phyloP scores from a whole-genome alignment of 1,140 invertebrate genomes.

The Leucophenga varia region DNA sequence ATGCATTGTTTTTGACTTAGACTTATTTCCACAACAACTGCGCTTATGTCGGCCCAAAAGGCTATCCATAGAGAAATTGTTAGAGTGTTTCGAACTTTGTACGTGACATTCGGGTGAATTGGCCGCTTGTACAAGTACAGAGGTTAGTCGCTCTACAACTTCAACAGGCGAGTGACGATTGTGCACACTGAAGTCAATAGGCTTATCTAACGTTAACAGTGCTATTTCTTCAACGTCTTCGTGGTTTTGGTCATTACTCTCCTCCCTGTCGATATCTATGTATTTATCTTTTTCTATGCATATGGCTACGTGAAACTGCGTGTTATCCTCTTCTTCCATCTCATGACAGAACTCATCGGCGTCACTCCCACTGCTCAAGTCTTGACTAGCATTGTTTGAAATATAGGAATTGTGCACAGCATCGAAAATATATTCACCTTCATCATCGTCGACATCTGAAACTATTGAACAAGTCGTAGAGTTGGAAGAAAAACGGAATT shows the following conservation, averaged over 20 bases:
- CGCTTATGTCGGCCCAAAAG: conserved; percentile 42
- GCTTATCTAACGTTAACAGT: conserved; percentile 24
- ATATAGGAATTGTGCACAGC: conserved; percentile 40
- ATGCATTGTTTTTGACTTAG: conserved; percentile 21
- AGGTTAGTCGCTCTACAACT: neutral
- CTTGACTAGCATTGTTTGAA: conserved; percentile 43
- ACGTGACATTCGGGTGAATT: conserved; percentile 17
- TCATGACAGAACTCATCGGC: conserved; percentile 21
- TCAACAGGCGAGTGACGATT: conserved; percentile 27
- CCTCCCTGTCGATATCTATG: conserved; percentile 7
- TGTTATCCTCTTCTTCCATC: conserved; percentile 19
- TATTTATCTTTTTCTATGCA: conserved; percentile 31
- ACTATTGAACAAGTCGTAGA: conserved; percentile 3
- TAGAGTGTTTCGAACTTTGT: conserved; percentile 2
- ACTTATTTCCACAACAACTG: no score
- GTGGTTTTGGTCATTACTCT: conserved; percentile 1
- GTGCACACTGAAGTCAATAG: conserved; percentile 47
- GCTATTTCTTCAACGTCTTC: conserved; percentile 5
- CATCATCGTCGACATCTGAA: conserved; percentile 30
- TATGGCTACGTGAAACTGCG: conserved; percentile 36
- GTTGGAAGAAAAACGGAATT: neutral
- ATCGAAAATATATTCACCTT: conserved; percentile 38
- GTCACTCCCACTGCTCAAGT: conserved; percentile 24
- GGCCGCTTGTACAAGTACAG: conserved; percentile 5
- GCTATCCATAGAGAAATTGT: conserved; percentile 42